Evolutionary conservation across 2,888 invertebrate genomes (phyloP), one percentile per base, ranked within the genome.

Genomic region (Pogonocherus hispidulus): DNA sequence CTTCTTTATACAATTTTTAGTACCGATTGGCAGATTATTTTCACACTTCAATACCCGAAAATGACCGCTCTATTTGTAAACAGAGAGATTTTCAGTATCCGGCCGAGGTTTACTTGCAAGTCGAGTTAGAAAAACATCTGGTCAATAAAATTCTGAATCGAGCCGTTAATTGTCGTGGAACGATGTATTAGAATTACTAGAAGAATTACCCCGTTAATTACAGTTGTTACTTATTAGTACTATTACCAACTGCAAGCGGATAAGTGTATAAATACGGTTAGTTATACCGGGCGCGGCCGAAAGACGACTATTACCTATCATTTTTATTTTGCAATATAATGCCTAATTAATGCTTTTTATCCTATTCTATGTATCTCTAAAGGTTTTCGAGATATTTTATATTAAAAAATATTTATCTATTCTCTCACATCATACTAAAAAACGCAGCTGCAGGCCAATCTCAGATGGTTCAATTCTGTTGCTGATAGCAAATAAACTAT

Each of bases 91-190:
- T 41, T 41, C 14, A 41, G 16, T 41, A 37, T 27, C 37, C 9
- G 37, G 14, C 14, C 41, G 14, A 11, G 11, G 18, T 54, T 27
- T 51, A 1, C 27, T 4, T 3, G 32, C 32, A 1, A 4, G 27
- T 27, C 27, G 32, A 51, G 27, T 54, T 54, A 11, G 52, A 35
- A 35, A 37, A 35, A 55, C 37, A 55, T 55, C 55, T 55, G 55
- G 9, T 20, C 37, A 37, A 55, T 37, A 55, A 55, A 55, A 55
- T 6, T 27, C 27, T 19, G 20, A 20, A 55, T 14, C 35, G n/a
- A 20, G 37, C 9, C 20, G 20, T 55, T 55, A 37, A 55, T 19
- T 37, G 55, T 19, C 20, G 35, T 16, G 54, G 14, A 27, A 23
- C 4, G 16, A 35, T 18, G 27, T 32, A 52, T 52, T 51, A 51